Percentiles rank a stretch among this genome's conserved stretches.
phyloP scores from a whole-genome alignment of 2,113 vertebrate genomes.

The Perca schrenkii region DNA sequence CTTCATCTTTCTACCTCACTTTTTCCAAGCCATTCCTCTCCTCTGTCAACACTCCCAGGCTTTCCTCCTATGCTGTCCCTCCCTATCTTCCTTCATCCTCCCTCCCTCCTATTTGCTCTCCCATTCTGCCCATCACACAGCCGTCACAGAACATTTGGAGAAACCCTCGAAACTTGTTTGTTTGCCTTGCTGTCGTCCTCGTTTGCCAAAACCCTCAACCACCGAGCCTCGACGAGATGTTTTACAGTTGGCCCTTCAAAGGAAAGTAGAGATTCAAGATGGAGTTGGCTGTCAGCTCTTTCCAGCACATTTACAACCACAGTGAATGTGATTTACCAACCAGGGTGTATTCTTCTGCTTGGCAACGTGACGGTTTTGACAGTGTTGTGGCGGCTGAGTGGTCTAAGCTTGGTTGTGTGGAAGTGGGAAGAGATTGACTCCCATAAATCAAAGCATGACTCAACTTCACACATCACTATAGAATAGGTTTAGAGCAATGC shows the following conservation, averaged over 20 bases:
- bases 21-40: slow-evolving; percentile 13
- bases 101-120: slow-evolving; percentile 12
- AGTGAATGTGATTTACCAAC: slow-evolving; percentile 53
- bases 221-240: slow-evolving; percentile 32
- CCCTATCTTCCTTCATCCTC: slow-evolving; percentile 4
- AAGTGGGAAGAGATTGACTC: slow-evolving; percentile 17
- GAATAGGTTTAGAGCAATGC: neutral
- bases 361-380: slow-evolving; percentile 35
- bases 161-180: slow-evolving; percentile 41
- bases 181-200: slow-evolving; percentile 35
- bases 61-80: slow-evolving; percentile 25
- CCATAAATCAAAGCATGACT: slow-evolving; percentile 53
- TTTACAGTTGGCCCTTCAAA: slow-evolving; percentile 52
- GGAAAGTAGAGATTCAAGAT: slow-evolving; percentile 24
- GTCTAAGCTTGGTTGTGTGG: slow-evolving; percentile 43
- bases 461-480: slow-evolving; percentile 2
- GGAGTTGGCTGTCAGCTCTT: slow-evolving; percentile 46
- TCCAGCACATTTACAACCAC: slow-evolving; percentile 45
- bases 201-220: slow-evolving; percentile 47
- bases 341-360: slow-evolving; percentile 43
- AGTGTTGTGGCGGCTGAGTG: slow-evolving; percentile 50
- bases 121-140: slow-evolving; percentile 17
- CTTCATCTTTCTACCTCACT: slow-evolving; percentile 30
- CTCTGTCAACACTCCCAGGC: slow-evolving; percentile 31
- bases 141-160: slow-evolving; percentile 39